Percentiles rank a stretch among this genome's conserved stretches.
These are phyloP conservation scores for Ateles fusciceps DNA, from an alignment of 2,797 vertebrate genomes.

Conservation along the genomic window DNA sequence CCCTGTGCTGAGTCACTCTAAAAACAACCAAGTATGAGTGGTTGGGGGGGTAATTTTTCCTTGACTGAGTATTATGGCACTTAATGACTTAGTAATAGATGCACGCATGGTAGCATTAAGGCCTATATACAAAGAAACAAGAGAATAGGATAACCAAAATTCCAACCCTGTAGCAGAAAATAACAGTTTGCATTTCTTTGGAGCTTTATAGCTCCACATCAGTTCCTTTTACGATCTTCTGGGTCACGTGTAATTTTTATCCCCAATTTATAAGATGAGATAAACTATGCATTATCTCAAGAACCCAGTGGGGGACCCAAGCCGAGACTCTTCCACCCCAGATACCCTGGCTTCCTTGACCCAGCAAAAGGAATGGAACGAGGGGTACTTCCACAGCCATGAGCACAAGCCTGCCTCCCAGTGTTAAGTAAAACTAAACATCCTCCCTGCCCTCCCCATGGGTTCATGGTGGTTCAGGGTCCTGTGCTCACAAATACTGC, in stretches of 20 bases:
- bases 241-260: background rate
- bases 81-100: background rate
- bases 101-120: background rate
- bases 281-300: background rate
- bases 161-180: background rate
- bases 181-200: background rate
- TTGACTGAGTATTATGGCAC: background rate
- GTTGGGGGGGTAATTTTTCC: background rate
- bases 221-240: background rate
- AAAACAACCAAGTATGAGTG: background rate
- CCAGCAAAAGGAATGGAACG: background rate
- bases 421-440: background rate
- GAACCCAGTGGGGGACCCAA: background rate
- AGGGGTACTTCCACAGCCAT: background rate
- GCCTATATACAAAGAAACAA: background rate
- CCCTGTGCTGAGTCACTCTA: background rate
- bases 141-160: background rate
- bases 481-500: background rate
- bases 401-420: background rate
- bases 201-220: background rate
- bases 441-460: fast-evolving
- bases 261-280: background rate
- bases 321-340: background rate
- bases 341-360: background rate
- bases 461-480: background rate